Evolutionary conservation across 2,797 vertebrate genomes (phyloP), one percentile per base, ranked within the genome.

Genomic region (Aplochiton taeniatus): DNA sequence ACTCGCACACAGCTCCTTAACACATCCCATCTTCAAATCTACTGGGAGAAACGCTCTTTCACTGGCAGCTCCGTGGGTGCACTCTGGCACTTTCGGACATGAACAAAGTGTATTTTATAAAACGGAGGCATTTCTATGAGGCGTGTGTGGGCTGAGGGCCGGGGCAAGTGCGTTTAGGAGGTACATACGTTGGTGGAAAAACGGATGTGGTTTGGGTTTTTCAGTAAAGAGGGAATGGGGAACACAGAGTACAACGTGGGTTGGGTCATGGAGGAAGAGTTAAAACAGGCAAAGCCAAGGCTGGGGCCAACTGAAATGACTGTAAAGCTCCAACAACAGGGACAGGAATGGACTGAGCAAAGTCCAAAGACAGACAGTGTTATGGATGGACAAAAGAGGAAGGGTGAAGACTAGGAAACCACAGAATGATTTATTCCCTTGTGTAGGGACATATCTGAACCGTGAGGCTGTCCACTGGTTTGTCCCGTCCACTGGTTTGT

Each of bases 141-240:
- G 66, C 43, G 20, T n/a, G 51, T 31, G 63, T 78, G 75, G 71
- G 56, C 47, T 49, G 20, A 8, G 0, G 61, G 72, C 54, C 65
- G 62, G 65, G 17, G 41, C 20, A 41, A 9, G 18, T 6, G 31
- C 46, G 61, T 74, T 50, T 17, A 11, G 64, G 19, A 63, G 42
- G 51, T 16, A 43, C 42, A 46, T 31, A 45, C 59, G 19, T 45
- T 19, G 50, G 58, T 13, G 9, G 41, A 9, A n/a, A 48, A 12
- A 63, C 10, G 61, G 62, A 76, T 77, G 68, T 71, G 78, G 79
- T 14, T 0, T 47, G 42, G n/a, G 51, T 60, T 60, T n/a, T 76
- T 75, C 76, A 77, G 52, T 54, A 68, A 67, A 68, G 68, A 16
- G 51, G 0, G 17, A 71, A 60, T 1, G 50, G 4, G 41, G 63